phyloP scores from a whole-genome alignment of 2,797 vertebrate genomes.

The Leuciscus waleckii region DNA sequence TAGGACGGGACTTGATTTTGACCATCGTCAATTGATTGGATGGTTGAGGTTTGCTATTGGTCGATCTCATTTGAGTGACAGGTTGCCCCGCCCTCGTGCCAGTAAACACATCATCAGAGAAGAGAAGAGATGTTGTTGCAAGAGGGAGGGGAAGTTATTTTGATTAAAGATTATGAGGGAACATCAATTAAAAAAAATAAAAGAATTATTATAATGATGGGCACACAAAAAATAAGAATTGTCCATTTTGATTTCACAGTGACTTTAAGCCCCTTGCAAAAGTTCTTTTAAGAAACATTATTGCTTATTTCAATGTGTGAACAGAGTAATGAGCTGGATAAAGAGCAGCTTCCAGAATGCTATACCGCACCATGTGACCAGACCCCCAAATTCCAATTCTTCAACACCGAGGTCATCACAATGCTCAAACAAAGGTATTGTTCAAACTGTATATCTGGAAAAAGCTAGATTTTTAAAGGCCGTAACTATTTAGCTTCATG shows the following conservation, averaged over 20 bases:
- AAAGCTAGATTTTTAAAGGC: background rate
- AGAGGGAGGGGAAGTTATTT: background rate
- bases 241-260: background rate
- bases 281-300: background rate
- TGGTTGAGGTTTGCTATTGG: background rate
- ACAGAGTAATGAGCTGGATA: conserved; percentile 77
- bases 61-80: background rate
- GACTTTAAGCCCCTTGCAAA: background rate
- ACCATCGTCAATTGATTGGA: background rate
- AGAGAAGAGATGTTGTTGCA: background rate
- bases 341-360: conserved; percentile 69
- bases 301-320: conserved; percentile 1
- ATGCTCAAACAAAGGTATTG: conserved; percentile 74
- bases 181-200: too few relatives aligned
- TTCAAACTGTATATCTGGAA: background rate
- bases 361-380: conserved; percentile 71
- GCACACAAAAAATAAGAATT: too few relatives aligned
- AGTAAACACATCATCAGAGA: background rate
- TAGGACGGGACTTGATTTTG: background rate
- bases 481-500: background rate
- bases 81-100: background rate
- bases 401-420: conserved; percentile 48
- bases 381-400: conserved; percentile 63
- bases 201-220: too few relatives aligned
- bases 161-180: too few relatives aligned